Evolutionary conservation across 2,113 vertebrate species (phyloP).

Genomic region (Cisticola juncidis): DNA sequence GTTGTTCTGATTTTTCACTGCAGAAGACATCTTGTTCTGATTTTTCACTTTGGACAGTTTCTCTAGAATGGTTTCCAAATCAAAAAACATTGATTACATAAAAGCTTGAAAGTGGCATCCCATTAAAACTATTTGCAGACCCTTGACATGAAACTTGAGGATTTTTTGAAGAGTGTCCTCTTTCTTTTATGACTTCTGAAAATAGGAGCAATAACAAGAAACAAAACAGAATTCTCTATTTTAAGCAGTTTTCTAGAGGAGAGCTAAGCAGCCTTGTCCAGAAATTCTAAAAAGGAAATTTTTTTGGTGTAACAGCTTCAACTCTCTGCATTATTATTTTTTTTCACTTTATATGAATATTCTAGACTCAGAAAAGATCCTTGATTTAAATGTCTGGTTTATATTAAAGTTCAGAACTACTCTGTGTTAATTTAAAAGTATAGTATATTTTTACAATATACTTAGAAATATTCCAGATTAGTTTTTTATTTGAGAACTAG

Average conservation of each 20-base stretch:
- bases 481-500: background rate
- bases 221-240: background rate
- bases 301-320: background rate
- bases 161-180: background rate
- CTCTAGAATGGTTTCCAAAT: background rate
- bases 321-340: background rate
- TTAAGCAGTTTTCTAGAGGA: background rate
- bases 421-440: background rate
- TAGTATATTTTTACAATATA: background rate
- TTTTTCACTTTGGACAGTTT: background rate
- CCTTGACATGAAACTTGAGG: background rate
- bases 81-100: background rate
- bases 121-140: background rate
- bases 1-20: background rate
- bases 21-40: background rate
- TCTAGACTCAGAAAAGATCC: background rate
- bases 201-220: background rate
- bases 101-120: background rate
- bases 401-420: background rate
- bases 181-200: background rate
- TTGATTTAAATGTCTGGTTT: background rate
- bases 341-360: background rate
- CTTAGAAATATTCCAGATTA: background rate
- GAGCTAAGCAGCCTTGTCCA: background rate
- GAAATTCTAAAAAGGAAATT: background rate